A percentile compares a stretch with the other conserved stretches of the same genome.
phyloP scores from a whole-genome alignment of 2,113 vertebrate species.

The Silurus asotus region DNA sequence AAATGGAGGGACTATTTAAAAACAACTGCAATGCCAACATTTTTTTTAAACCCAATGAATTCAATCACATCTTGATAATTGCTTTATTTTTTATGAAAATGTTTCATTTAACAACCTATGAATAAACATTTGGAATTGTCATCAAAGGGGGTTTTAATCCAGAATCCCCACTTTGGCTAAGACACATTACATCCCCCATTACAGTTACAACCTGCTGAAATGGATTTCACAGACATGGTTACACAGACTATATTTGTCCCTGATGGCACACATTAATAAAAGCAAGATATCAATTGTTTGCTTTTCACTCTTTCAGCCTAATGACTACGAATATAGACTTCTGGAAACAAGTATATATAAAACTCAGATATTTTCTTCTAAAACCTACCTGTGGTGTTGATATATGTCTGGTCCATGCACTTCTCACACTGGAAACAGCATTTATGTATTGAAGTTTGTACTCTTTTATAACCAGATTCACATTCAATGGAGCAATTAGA shows the following conservation, averaged over 20 bases:
- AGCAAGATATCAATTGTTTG: not conserved
- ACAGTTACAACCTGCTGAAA: not conserved
- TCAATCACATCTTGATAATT: too few species aligned
- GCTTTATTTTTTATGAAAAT: too few species aligned
- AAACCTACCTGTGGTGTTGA: conserved; percentile 38
- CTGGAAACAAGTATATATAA: not conserved
- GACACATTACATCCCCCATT: too few species aligned
- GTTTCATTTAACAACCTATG: too few species aligned
- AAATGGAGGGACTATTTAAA: too few species aligned
- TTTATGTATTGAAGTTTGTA: conserved; percentile 20
- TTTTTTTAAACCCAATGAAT: too few species aligned
- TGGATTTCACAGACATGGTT: not conserved
- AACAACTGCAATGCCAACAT: too few species aligned
- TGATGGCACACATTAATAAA: not conserved
- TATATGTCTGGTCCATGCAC: conserved; percentile 25
- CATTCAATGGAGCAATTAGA: conserved; percentile 43
- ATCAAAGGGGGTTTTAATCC: not conserved
- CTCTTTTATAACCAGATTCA: conserved; percentile 1
- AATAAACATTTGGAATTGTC: not conserved
- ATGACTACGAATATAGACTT: not conserved
- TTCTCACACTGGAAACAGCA: conserved; percentile 39
- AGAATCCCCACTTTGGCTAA: not conserved
- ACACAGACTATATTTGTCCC: not conserved
- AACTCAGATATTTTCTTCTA: not conserved
- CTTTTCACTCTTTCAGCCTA: not conserved